Evolutionary conservation across 2,113 vertebrate species (phyloP).

Genomic region (Sclerurus mexicanus): DNA sequence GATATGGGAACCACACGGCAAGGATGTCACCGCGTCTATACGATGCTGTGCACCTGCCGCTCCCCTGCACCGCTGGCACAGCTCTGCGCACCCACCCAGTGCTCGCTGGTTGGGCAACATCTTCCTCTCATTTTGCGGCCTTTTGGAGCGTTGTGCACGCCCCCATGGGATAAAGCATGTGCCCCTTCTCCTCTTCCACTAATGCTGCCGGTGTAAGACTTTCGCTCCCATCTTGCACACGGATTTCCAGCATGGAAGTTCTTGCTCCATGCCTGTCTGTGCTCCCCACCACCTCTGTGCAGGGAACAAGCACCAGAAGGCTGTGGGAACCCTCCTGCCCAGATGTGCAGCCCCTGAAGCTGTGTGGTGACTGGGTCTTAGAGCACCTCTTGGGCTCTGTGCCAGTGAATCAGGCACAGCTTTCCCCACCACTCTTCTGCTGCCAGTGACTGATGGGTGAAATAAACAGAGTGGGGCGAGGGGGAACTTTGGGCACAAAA

Average conservation of each 20-base stretch:
- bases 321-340: background rate
- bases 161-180: accelerated
- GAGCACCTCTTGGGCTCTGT: background rate
- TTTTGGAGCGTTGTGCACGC: background rate
- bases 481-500: background rate
- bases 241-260: background rate
- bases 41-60: background rate
- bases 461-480: background rate
- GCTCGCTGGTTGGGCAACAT: accelerated
- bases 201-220: background rate
- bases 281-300: no score
- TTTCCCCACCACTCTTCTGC: accelerated
- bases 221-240: background rate
- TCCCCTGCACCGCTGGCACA: no score
- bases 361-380: background rate
- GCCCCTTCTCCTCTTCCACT: background rate
- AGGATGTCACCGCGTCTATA: accelerated
- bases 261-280: background rate
- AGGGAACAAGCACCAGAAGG: background rate
- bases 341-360: background rate
- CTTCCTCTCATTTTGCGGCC: background rate
- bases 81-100: background rate
- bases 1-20: accelerated
- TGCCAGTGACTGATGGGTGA: background rate
- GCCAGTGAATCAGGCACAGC: background rate